Evolutionary conservation across 37 sponge, comb jelly and placozoan genomes (phyloP).

Genomic region (Geodia barretti): DNA sequence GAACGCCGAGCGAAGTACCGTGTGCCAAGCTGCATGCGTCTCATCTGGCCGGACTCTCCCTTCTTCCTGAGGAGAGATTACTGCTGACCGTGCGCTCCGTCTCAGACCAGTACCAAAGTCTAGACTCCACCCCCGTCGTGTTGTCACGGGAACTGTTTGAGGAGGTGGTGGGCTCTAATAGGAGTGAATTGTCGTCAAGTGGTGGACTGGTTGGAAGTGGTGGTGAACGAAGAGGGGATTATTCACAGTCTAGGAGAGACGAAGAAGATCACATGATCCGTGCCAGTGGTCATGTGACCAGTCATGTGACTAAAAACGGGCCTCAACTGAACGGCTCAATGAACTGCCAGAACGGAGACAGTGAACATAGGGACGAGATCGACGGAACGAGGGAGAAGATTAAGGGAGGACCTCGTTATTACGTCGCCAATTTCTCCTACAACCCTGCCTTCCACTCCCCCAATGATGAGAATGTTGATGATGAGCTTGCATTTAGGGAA

Average conservation of each 20-base stretch:
- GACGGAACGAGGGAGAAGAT: not conserved
- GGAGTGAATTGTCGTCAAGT: not conserved
- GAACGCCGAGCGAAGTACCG: not conserved
- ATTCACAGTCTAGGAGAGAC: not conserved
- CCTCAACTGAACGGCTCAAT: not conserved
- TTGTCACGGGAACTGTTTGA: constrained; percentile 10
- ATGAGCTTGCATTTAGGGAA: constrained; percentile 44
- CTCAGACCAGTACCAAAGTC: constrained; percentile 2
- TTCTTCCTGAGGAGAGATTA: not conserved
- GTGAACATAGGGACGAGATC: not conserved
- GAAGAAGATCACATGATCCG: constrained; percentile 7
- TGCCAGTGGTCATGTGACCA: constrained; percentile 12
- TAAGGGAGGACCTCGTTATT: constrained; percentile 4
- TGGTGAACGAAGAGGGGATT: not conserved
- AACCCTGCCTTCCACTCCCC: constrained; percentile 50
- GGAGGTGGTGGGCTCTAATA: not conserved
- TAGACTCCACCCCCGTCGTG: constrained; percentile 8
- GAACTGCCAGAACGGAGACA: not conserved
- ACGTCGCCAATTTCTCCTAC: constrained; percentile 47
- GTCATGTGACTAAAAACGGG: constrained; percentile 23
- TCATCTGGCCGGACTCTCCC: not conserved
- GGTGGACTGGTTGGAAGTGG: not conserved
- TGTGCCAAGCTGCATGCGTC: not conserved
- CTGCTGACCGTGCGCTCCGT: constrained; percentile 16
- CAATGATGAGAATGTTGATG: constrained; percentile 34